Percentiles rank a stretch among this genome's conserved stretches.
Evolutionary conservation across 2,113 vertebrate species (phyloP).

Genomic region (Puma concolor): DNA sequence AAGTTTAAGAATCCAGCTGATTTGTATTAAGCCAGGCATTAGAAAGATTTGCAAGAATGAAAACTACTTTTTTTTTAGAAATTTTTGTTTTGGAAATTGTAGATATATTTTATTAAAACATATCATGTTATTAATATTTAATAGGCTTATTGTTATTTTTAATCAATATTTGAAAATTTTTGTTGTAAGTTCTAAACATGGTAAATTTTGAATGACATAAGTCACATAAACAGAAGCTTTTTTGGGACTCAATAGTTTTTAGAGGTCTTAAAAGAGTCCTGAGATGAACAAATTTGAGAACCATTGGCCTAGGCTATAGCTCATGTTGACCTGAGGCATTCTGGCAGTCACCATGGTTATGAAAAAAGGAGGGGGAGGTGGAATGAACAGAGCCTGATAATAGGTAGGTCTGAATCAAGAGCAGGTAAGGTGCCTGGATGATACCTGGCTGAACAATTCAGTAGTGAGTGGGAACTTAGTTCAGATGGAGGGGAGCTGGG

Average conservation of each 20-base stretch:
- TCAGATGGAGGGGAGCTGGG: not conserved
- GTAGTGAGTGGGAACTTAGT: not conserved
- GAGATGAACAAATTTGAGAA: not conserved
- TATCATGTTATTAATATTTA: not conserved
- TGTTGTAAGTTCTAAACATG: not conserved
- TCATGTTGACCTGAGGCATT: not conserved
- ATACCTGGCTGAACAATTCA: not conserved
- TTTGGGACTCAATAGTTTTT: not conserved
- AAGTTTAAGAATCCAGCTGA: not conserved
- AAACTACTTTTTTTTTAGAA: not conserved
- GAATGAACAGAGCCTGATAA: not conserved
- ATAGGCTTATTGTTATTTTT: not conserved
- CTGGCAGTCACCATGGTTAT: not conserved
- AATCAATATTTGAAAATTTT: not conserved
- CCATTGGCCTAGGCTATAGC: not conserved
- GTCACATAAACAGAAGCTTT: not conserved
- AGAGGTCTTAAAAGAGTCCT: not conserved
- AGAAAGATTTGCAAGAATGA: not conserved
- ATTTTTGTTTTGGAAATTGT: not conserved
- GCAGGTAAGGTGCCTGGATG: not conserved
- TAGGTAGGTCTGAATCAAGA: not conserved
- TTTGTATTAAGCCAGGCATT: conserved; percentile 8
- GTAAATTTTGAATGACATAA: not conserved
- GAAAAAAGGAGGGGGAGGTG: not conserved
- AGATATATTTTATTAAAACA: not conserved